Conservation (phyloP, 1,140 invertebrate genomes). For the Sinonovacula constricta region DNA sequence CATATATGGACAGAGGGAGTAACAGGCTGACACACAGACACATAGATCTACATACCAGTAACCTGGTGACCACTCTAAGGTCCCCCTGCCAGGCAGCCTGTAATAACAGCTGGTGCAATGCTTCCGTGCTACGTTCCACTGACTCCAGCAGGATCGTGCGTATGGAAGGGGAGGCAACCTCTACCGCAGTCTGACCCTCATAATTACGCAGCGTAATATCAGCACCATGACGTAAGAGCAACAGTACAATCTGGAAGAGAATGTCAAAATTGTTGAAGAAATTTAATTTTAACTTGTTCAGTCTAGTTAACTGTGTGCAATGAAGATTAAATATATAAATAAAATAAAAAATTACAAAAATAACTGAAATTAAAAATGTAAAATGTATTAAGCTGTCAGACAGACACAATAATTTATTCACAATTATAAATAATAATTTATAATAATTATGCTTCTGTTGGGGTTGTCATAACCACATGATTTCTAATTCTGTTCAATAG, state of each 20-base stretch:
- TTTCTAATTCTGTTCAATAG: too few species aligned
- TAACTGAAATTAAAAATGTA: too few species aligned
- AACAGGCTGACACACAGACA: too few species aligned
- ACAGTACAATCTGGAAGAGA: conserved; percentile 72
- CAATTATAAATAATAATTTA: too few species aligned
- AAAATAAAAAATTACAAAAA: background rate
- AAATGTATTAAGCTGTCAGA: too few species aligned
- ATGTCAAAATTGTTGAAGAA: background rate
- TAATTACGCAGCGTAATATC: conserved; percentile 76
- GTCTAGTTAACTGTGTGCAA: too few species aligned
- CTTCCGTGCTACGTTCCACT: conserved; percentile 65
- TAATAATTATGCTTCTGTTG: too few species aligned
- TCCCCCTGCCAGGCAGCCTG: conserved; percentile 78
- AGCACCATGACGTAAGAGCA: conserved; percentile 74
- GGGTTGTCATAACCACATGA: too few species aligned
- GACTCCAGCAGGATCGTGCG: conserved; percentile 73
- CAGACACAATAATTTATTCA: too few species aligned
- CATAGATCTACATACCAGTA: conserved; percentile 74
- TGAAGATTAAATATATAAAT: background rate
- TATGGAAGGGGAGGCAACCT: conserved; percentile 70
- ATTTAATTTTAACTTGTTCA: background rate
- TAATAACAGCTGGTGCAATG: conserved; percentile 67
- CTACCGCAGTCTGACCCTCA: conserved; percentile 73
- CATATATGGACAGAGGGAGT: too few species aligned
- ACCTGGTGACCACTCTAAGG: conserved; percentile 63